Evolutionary conservation across 1,140 invertebrate genomes (phyloP).

Genomic region (Himalopsyche phryganea): DNA sequence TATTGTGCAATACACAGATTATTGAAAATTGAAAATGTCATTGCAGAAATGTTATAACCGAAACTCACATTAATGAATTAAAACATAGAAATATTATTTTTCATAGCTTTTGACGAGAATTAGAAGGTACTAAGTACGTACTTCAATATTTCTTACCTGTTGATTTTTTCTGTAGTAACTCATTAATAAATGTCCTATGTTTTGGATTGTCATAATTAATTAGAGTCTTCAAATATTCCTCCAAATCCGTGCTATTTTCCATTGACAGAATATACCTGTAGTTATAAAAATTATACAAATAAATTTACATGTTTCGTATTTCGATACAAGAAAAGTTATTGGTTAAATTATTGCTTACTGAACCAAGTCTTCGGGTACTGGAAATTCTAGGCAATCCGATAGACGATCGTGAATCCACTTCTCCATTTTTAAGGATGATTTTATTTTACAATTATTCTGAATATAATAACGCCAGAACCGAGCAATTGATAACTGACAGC

Average conservation of each 20-base stretch:
- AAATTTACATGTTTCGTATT: no score
- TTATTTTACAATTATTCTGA: neutral
- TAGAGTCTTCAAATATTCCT: conserved; percentile 66
- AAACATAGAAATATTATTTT: no score
- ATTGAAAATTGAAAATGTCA: no score
- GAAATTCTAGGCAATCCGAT: conserved; percentile 59
- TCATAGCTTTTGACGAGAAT: no score
- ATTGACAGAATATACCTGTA: conserved; percentile 62
- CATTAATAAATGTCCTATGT: conserved; percentile 62
- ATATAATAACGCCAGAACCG: no score
- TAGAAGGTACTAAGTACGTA: no score
- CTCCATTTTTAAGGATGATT: conserved; percentile 46
- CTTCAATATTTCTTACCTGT: conserved; percentile 36
- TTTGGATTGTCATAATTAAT: conserved; percentile 60
- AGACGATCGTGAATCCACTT: conserved; percentile 57
- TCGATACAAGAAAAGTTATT: no score
- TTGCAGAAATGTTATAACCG: no score
- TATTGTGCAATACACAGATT: no score
- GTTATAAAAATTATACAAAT: no score
- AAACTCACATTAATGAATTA: no score
- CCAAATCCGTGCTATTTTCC: conserved; percentile 62
- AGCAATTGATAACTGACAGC: no score
- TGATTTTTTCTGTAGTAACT: conserved; percentile 57
- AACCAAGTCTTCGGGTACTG: conserved; percentile 62
- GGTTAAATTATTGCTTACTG: conserved; percentile 50